Conservation (phyloP, 1,140 invertebrate species). For the Campoletis sonorensis region DNA sequence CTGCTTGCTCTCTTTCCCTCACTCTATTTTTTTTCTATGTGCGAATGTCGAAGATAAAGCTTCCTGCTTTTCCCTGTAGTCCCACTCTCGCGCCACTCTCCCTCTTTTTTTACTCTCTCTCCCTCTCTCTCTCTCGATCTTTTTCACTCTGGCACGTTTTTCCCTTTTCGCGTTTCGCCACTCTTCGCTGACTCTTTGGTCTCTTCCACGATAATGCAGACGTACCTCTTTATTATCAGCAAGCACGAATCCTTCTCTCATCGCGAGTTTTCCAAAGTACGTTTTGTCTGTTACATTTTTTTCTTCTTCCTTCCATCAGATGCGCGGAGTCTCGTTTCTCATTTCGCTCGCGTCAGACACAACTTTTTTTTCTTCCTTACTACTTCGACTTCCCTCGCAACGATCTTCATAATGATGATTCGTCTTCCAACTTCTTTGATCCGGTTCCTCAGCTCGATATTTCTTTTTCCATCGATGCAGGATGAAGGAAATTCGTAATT, state of each 20-base stretch:
- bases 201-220: constrained; percentile 10
- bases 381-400: background rate
- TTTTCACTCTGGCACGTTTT: background rate
- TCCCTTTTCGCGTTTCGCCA: background rate
- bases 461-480: too few relatives aligned
- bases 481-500: too few relatives aligned
- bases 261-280: background rate
- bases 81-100: background rate
- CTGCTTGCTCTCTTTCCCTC: background rate
- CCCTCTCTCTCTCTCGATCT: background rate
- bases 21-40: background rate
- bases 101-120: background rate
- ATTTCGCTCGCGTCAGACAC: background rate
- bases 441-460: background rate
- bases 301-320: background rate
- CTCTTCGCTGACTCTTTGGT: background rate
- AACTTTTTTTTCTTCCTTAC: background rate
- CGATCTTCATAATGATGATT: constrained; percentile 3
- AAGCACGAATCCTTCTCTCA: background rate
- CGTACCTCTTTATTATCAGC: constrained; percentile 21
- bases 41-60: constrained; percentile 8
- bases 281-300: background rate
- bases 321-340: background rate
- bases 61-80: background rate
- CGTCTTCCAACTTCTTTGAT: background rate